A percentile compares a stretch with the other conserved stretches of the same genome.
These are phyloP conservation scores for Idaea straminata DNA, from an alignment of 2,888 invertebrate species.

Conservation along the genomic window DNA sequence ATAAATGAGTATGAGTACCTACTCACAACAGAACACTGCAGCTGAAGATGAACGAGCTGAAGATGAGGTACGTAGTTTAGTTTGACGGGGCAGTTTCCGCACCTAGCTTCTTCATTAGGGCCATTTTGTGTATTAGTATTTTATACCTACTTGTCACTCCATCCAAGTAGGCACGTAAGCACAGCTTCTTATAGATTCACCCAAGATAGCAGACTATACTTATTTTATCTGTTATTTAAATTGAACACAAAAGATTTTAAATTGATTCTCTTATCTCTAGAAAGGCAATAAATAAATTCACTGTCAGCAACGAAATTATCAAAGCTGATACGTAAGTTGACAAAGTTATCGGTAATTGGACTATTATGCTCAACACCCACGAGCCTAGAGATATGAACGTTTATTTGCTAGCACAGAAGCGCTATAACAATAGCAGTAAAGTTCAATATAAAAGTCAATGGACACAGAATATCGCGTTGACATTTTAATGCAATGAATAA, in stretches of 20 bases:
- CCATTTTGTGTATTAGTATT: no score
- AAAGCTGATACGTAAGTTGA: background rate
- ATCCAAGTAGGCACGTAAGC: no score
- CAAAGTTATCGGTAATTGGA: background rate
- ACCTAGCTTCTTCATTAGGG: no score
- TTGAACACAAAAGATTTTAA: background rate
- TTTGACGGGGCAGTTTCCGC: no score
- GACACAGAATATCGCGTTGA: slow-evolving; percentile 23
- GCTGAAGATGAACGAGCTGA: no score
- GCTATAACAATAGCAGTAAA: slow-evolving; percentile 7
- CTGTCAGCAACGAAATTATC: background rate
- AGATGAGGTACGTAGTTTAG: no score
- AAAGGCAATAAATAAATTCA: background rate
- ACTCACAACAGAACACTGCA: no score
- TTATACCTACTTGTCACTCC: no score
- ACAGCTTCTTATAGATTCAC: background rate
- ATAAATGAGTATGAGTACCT: no score
- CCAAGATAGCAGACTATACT: background rate
- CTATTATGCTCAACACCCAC: slow-evolving; percentile 1
- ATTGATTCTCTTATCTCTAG: background rate
- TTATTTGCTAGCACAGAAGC: background rate
- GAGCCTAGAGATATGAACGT: background rate
- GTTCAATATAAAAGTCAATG: slow-evolving; percentile 15
- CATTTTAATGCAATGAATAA: slow-evolving; percentile 39
- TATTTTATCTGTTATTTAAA: background rate